A percentile compares a stretch with the other conserved stretches of the same genome.
Evolutionary conservation across 1,140 invertebrate genomes (phyloP).

Genomic region (Hetaerina americana): DNA sequence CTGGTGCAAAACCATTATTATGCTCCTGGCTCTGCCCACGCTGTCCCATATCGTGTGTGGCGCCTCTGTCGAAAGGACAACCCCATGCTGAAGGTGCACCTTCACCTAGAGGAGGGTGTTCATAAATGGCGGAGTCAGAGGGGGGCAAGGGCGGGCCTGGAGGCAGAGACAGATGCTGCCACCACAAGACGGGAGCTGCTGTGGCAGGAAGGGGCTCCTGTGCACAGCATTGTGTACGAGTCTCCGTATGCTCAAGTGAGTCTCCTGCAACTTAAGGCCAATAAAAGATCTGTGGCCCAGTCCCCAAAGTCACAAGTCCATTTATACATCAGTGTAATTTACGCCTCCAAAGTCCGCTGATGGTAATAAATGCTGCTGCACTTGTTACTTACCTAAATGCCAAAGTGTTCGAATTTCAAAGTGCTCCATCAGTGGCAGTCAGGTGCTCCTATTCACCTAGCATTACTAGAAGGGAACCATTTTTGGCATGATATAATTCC

Average conservation of each 20-base stretch:
- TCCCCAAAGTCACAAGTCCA: too few relatives aligned
- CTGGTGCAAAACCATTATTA: constrained; percentile 61
- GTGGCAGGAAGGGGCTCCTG: constrained; percentile 47
- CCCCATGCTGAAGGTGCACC: constrained; percentile 28
- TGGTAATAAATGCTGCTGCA: too few relatives aligned
- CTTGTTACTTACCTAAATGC: too few relatives aligned
- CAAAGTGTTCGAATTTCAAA: too few relatives aligned
- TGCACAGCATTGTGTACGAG: constrained; percentile 50
- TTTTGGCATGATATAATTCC: too few relatives aligned
- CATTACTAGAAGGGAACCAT: too few relatives aligned
- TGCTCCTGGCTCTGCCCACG: constrained; percentile 17
- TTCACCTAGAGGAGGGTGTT: constrained; percentile 22
- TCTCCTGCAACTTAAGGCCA: neutral
- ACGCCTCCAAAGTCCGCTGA: too few relatives aligned
- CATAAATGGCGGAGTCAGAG: constrained; percentile 1
- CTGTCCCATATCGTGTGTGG: constrained; percentile 21
- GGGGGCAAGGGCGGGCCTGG: neutral
- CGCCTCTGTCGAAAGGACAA: constrained; percentile 23
- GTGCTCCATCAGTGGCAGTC: too few relatives aligned
- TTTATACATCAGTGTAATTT: too few relatives aligned
- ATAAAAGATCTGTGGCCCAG: constrained; percentile 3
- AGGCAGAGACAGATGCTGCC: constrained; percentile 5
- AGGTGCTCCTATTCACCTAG: too few relatives aligned
- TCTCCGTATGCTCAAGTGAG: constrained; percentile 45
- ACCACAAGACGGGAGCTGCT: constrained; percentile 25